phyloP scores from a whole-genome alignment of 1,140 invertebrate genomes.

The Microplitis mediator region DNA sequence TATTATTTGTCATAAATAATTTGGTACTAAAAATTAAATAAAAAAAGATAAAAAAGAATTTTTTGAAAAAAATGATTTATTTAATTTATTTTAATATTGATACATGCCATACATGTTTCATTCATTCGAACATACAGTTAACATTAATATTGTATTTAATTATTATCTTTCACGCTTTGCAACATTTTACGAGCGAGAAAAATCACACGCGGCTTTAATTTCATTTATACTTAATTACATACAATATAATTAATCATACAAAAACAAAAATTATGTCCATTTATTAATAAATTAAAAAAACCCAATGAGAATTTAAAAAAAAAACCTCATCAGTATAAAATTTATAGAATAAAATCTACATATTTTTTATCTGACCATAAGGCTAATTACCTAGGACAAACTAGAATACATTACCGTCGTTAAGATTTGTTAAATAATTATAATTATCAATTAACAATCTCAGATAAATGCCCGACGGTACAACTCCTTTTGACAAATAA shows the following conservation, averaged over 20 bases:
- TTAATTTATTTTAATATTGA: conserved; percentile 46
- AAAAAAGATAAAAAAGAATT: neutral
- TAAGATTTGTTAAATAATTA: neutral
- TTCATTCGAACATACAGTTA: conserved; percentile 46
- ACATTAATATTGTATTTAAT: conserved; percentile 51
- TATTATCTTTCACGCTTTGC: conserved; percentile 33
- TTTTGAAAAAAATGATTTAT: conserved; percentile 57
- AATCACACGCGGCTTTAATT: conserved; percentile 33
- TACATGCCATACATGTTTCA: conserved; percentile 40
- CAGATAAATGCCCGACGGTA: neutral
- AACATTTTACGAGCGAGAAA: neutral
- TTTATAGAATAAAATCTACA: neutral
- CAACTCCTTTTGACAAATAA: neutral
- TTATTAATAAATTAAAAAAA: conserved; percentile 57
- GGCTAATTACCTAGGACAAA: neutral
- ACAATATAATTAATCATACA: conserved; percentile 50
- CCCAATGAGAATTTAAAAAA: conserved; percentile 16
- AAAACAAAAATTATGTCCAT: conserved; percentile 42
- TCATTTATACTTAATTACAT: conserved; percentile 46
- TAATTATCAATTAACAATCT: neutral
- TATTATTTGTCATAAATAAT: neutral
- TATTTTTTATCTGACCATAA: neutral
- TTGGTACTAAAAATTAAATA: neutral
- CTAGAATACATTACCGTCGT: neutral
- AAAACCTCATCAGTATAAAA: neutral